Evolutionary conservation across 2,888 invertebrate species (phyloP).

Genomic region (Drosophila atripex): DNA sequence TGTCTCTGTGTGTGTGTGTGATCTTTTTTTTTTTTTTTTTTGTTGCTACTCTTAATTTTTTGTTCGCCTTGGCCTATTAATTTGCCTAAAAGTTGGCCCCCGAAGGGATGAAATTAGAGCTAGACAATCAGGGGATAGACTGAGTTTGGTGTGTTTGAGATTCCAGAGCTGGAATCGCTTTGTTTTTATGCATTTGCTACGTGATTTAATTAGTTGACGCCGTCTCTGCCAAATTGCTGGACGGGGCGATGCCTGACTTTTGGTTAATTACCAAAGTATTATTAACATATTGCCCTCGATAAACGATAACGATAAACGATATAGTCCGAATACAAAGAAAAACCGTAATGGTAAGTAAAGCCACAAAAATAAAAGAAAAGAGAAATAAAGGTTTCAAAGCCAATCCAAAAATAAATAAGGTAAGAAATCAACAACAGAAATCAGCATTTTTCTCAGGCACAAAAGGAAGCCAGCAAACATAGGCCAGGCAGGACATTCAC

Average conservation of each 20-base stretch:
- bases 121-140: not conserved
- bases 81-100: constrained; percentile 68
- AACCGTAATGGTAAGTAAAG: constrained; percentile 37
- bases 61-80: constrained; percentile 53
- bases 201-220: constrained; percentile 73
- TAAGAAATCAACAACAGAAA: constrained; percentile 54
- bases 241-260: constrained; percentile 45
- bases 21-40: constrained; percentile 10
- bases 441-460: not conserved
- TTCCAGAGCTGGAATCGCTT: constrained; percentile 37
- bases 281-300: constrained; percentile 64
- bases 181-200: constrained; percentile 71
- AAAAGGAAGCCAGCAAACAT: constrained; percentile 8
- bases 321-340: constrained; percentile 42
- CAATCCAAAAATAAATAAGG: constrained; percentile 66
- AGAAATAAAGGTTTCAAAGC: constrained; percentile 24
- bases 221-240: constrained; percentile 41
- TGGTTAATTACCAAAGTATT: constrained; percentile 62
- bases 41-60: constrained; percentile 26
- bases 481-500: not conserved
- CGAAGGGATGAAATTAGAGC: constrained; percentile 22
- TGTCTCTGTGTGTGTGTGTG: constrained; percentile 25
- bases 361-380: constrained; percentile 6
- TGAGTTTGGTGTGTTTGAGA: not conserved
- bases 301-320: constrained; percentile 35